A percentile compares a stretch with the other conserved stretches of the same genome.
Conservation (phyloP, 2,113 vertebrate species). For the Sturnus vulgaris region DNA sequence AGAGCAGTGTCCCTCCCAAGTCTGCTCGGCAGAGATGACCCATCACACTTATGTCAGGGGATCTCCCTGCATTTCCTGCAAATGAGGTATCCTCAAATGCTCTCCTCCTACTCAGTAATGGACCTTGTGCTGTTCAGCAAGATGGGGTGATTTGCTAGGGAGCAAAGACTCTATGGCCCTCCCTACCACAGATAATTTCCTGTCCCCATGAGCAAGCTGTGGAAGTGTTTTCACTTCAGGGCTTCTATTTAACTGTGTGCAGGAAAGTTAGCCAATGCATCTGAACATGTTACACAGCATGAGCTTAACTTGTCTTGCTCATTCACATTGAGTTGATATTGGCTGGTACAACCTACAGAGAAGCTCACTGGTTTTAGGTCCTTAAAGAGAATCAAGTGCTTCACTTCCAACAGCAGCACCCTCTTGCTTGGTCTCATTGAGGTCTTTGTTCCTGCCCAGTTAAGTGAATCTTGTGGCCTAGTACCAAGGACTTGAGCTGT, state of each 20-base stretch:
- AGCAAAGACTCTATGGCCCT: not conserved
- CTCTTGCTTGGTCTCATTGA: not conserved
- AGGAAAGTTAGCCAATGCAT: not conserved
- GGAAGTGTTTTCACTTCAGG: not conserved
- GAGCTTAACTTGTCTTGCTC: not conserved
- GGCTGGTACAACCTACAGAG: not conserved
- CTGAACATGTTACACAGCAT: not conserved
- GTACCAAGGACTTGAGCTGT: not conserved
- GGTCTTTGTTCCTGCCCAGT: not conserved
- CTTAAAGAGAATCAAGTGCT: not conserved
- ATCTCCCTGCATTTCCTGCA: not conserved
- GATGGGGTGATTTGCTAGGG: not conserved
- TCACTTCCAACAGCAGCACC: not conserved
- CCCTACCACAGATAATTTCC: not conserved
- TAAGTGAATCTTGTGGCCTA: rapidly evolving
- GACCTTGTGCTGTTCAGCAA: not conserved
- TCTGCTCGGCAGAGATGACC: not conserved
- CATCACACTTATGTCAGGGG: not conserved
- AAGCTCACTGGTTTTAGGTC: rapidly evolving
- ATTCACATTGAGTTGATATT: not conserved
- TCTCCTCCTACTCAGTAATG: not conserved
- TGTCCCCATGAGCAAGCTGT: not conserved
- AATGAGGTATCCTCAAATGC: not conserved
- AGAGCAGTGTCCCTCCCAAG: not conserved
- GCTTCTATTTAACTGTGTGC: not conserved